These are phyloP conservation scores for Hypsibius dujardini DNA, from an alignment of 1,140 invertebrate species.

Conservation along the genomic window DNA sequence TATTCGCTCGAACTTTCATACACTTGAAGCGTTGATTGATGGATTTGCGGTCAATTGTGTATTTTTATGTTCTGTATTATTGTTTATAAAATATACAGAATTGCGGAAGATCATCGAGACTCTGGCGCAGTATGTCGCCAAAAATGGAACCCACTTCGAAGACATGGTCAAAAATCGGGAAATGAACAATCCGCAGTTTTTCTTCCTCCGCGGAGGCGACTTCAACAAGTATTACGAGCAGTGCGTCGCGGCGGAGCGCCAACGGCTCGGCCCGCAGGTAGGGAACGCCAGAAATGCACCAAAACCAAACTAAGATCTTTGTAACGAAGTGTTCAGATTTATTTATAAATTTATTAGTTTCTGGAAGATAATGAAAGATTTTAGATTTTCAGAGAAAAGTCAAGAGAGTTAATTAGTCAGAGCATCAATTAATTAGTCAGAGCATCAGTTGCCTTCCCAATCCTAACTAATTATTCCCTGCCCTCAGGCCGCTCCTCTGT, in stretches of 20 bases:
- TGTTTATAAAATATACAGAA: too few species aligned
- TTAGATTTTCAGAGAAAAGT: too few species aligned
- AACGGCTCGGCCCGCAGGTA: neutral
- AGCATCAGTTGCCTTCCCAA: neutral
- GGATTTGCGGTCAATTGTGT: neutral
- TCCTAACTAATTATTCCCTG: neutral
- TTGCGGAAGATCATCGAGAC: constrained; percentile 92
- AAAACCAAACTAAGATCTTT: neutral
- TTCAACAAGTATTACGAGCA: constrained; percentile 90
- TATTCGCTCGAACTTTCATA: neutral
- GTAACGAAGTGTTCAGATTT: too few species aligned
- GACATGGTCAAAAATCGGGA: constrained; percentile 95
- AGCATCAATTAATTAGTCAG: too few species aligned
- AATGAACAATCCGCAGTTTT: constrained; percentile 86
- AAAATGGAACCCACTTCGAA: constrained; percentile 96
- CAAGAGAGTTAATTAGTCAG: too few species aligned
- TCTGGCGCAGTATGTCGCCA: constrained; percentile 88
- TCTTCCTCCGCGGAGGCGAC: constrained; percentile 87
- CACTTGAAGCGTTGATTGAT: neutral
- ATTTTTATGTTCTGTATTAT: too few species aligned
- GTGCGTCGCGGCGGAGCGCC: constrained; percentile 68
- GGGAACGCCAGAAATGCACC: neutral
- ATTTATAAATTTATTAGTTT: too few species aligned
- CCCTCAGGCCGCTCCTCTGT: too few species aligned
- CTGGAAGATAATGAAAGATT: too few species aligned